Base-by-base conservation (phyloP, 2,888 invertebrate species). In the Melanargia galathea region DNA sequence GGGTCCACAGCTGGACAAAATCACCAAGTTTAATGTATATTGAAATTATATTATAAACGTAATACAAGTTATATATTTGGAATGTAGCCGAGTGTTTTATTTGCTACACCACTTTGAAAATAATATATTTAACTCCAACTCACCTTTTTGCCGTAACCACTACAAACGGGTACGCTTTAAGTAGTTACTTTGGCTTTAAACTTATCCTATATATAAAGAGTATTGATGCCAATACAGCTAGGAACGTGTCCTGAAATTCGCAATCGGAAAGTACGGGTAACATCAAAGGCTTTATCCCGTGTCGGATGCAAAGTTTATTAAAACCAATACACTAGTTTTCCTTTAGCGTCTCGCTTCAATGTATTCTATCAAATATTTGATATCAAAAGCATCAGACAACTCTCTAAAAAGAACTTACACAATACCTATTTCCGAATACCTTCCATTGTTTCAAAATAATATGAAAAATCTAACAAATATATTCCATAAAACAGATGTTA, bases 291-390 rank as follows among this genome's bases (percentile, higher is more conserved):
- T 61, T 54, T 63, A 38, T 30, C 49, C 49, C 7, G 49, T 51
- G 18, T 51, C n/a, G 26, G 38, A 62, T 64, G 46, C 35, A 52
- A 64, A 58, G 43, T 61, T 64, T 64, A 64, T 58, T 58, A 64
- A 58, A 61, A 30, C 58, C 57, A 5, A 30, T 51, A 30, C 49
- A 30, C 49, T 30, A 16, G n/a, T 51, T 51, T 51, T 51, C 26
- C 16, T 16, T 16, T 18, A 16, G 22, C 26, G 7, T 10, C 4
- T 49, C 49, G 10, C 16, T 51, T 16, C 22, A 30, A 51, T 30
- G 10, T 30, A 30, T 51, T 51, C 30, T 24, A 18, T 51, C 16
- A n/a, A 16, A 30, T 51, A 22, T 51, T 46, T 5, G 30, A 10
- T 26, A 30, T 30, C 49, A 51, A 51, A 26, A 18, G 49, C 10